Conservation (phyloP, 2,113 vertebrate species). For the Sus scrofa region T2T-Sscrofa CM000816.6:57554501-57555000, state of each 20-base stretch:
- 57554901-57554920: background rate
- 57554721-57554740: background rate
- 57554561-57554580: background rate
- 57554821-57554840: background rate
- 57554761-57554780: background rate
- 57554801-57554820: background rate
- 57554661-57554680: background rate
- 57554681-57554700: background rate
- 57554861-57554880: background rate
- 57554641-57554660: constrained; percentile 17
- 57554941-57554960: background rate
- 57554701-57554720: background rate
- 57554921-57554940: background rate
- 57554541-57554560: background rate
- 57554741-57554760: background rate
- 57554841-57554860: background rate
- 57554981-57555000: background rate
- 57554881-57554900: background rate
- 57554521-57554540: background rate
- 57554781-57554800: background rate
- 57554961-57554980: constrained; percentile 6
- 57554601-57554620: background rate
- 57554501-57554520: background rate
- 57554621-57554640: background rate
- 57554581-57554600: background rate